phyloP scores from a whole-genome alignment of 23 tunicate species.

The Halocynthia roretzi region DNA sequence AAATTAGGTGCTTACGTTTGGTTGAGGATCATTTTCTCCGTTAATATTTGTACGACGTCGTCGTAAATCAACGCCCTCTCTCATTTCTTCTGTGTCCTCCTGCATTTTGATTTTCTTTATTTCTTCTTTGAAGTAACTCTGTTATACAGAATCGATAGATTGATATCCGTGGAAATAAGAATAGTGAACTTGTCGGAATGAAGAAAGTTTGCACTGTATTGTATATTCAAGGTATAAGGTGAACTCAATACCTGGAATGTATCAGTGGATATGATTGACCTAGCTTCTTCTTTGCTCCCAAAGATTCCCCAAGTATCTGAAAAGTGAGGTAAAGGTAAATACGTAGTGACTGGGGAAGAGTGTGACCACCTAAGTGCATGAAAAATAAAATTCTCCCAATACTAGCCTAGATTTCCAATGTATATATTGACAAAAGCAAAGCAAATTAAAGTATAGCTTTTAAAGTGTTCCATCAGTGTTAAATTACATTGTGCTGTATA shows the following conservation, averaged over 20 bases:
- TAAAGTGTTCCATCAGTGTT: too few relatives aligned
- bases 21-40: neutral
- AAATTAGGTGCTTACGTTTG: neutral
- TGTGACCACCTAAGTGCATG: neutral
- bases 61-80: neutral
- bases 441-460: too few relatives aligned
- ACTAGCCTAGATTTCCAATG: too few relatives aligned
- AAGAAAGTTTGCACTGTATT: neutral
- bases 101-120: neutral
- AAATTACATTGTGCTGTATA: too few relatives aligned
- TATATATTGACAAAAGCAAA: too few relatives aligned
- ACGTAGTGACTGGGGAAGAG: neutral
- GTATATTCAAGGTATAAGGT: neutral
- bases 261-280: conserved; percentile 19
- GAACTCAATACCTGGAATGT: conserved; percentile 3
- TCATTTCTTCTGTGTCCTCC: neutral
- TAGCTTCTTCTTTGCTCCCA: conserved; percentile 11
- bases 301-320: conserved; percentile 8
- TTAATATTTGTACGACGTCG: neutral
- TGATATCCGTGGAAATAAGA: neutral
- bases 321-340: too few relatives aligned
- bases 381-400: too few relatives aligned
- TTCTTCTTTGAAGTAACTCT: conserved; percentile 9
- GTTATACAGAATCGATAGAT: neutral
- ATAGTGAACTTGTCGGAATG: neutral